Evolutionary conservation across 2,113 vertebrate species (phyloP).

Genomic region (Otus sunia): DNA sequence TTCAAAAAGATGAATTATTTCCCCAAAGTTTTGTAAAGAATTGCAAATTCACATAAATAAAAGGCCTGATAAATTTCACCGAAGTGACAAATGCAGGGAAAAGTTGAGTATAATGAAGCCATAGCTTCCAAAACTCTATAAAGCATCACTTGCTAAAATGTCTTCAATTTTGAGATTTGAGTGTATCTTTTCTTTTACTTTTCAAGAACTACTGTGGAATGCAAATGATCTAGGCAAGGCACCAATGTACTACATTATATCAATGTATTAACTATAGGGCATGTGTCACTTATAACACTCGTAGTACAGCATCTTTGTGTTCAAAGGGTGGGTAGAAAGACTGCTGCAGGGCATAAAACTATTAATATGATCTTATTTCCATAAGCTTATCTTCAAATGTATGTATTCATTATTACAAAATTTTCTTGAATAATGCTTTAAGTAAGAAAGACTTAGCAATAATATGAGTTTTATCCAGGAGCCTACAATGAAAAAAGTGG

Average conservation of each 20-base stretch:
- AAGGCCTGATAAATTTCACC: background rate
- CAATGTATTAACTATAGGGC: background rate
- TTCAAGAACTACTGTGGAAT: background rate
- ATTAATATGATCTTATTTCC: constrained; percentile 49
- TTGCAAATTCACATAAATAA: background rate
- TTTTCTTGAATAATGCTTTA: constrained; percentile 64
- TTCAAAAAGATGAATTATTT: background rate
- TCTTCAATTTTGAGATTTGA: background rate
- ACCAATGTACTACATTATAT: background rate
- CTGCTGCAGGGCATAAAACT: background rate
- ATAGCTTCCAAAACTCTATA: background rate
- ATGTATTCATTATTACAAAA: constrained; percentile 31
- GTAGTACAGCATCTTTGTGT: background rate
- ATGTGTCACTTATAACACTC: background rate
- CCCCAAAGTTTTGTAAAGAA: background rate
- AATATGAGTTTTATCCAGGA: constrained; percentile 48
- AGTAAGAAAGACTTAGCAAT: constrained; percentile 44
- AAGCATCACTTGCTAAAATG: background rate
- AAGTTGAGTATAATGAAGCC: background rate
- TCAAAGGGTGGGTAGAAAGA: background rate
- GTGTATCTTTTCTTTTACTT: background rate
- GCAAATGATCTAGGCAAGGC: background rate
- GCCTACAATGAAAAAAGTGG: constrained; percentile 29
- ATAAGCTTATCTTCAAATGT: constrained; percentile 38
- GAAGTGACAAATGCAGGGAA: background rate